Evolutionary conservation across 2,113 vertebrate species (phyloP), one percentile per base, ranked within the genome.

Genomic region (Benitochromis conjunctus): DNA sequence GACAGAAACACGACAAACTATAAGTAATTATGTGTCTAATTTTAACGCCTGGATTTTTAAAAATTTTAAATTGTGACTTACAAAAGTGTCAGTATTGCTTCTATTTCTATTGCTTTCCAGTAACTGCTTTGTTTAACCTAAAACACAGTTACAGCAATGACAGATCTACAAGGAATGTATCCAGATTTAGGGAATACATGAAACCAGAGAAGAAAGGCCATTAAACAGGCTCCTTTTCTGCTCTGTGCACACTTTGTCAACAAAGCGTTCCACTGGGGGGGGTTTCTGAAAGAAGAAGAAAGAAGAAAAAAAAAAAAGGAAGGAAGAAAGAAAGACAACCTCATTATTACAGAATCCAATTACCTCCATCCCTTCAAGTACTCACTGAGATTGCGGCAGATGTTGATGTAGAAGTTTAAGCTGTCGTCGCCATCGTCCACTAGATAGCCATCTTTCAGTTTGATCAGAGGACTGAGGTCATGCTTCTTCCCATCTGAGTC

Each of bases 401-500:
- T 88, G 57, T 99, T 99, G 94, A 99, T 99, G 94, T 97, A 98
- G 48, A 99, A 95, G 64, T 97, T 96, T 0, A 93, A 84, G 77
- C 88, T 94, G 4, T 97, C 96, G 9, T 99, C 97, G 0, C 97
- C 97, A 84, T 99, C 98, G 9, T 99, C 98, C 80, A 99, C 98
- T 94, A 97, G 93, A 83, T 99, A 98, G 2, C 96, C 97, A 1
- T 96, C 97, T 0, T 91, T 96, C 24, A 95, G 79, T 94, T 96
- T 97, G 93, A 99, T 98, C 62, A 99, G 95, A 2, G 98, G 98
- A 90, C 84, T 99, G 84, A 99, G 95, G 91, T 99, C 99, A 55
- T 97, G 98, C 87, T 99, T 99, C 94, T 95, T 97, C 2, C 92
- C 78, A 56, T 96, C 96, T 1, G 76, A 16, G 91, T 98, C 98